phyloP scores from a whole-genome alignment of 2,888 invertebrate genomes.

The Eupsilia transversa region DNA sequence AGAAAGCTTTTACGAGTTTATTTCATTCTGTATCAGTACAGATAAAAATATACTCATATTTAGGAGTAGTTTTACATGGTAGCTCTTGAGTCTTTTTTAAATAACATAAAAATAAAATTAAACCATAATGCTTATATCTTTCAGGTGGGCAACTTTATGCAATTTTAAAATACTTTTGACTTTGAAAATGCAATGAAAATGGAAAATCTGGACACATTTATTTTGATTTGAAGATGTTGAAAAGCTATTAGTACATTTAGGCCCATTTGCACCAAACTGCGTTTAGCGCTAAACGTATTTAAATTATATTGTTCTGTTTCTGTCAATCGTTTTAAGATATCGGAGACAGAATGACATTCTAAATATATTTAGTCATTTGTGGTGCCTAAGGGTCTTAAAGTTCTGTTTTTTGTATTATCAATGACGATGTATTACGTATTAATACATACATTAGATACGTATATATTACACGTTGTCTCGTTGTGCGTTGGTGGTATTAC shows the following conservation, averaged over 20 bases:
- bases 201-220: background rate
- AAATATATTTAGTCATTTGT: background rate
- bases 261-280: no score
- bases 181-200: background rate
- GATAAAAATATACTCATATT: constrained; percentile 59
- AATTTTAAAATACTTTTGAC: no score
- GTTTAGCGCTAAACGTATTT: no score
- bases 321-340: background rate
- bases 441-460: no score
- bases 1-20: constrained; percentile 70
- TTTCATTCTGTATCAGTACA: constrained; percentile 57
- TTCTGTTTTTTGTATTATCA: background rate
- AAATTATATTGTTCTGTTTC: no score
- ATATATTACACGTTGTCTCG: no score
- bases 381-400: no score
- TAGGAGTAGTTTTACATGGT: constrained; percentile 11
- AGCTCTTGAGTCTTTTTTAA: background rate
- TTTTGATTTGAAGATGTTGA: no score
- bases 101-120: background rate
- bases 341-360: background rate
- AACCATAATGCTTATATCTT: background rate
- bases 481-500: background rate
- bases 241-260: no score
- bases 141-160: background rate
- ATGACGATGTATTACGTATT: background rate